Percentiles rank a stretch among this genome's conserved stretches.
phyloP scores from a whole-genome alignment of 2,888 invertebrate genomes.

The Orthonychiurus folsomi region DNA sequence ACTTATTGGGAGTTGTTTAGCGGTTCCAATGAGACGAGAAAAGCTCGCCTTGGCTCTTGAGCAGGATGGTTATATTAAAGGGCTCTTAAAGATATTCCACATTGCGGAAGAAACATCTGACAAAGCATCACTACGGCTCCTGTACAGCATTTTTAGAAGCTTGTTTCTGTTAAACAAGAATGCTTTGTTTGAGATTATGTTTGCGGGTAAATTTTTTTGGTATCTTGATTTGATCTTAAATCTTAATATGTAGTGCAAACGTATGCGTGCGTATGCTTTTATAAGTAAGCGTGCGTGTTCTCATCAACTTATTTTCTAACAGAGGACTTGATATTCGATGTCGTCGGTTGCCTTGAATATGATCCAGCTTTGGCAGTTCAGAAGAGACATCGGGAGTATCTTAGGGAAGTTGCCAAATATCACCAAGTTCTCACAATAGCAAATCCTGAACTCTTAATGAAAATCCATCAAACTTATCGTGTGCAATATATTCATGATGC shows the following conservation, averaged over 20 bases:
- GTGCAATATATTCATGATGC: slow-evolving; percentile 99
- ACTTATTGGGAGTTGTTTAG: slow-evolving; percentile 75
- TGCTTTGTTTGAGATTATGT: slow-evolving; percentile 93
- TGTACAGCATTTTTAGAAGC: slow-evolving; percentile 97
- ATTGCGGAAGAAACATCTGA: slow-evolving; percentile 96
- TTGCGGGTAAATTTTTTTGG: slow-evolving; percentile 55
- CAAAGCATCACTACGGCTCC: slow-evolving; percentile 83
- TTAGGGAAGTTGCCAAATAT: slow-evolving; percentile 83
- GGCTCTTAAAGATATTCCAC: slow-evolving; percentile 87
- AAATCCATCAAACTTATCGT: slow-evolving; percentile 99
- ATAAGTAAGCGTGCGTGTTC: no score
- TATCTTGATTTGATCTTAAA: neutral
- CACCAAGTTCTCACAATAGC: slow-evolving; percentile 90
- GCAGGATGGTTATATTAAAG: slow-evolving; percentile 88
- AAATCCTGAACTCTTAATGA: slow-evolving; percentile 86
- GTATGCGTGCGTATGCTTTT: no score
- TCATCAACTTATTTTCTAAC: slow-evolving; percentile 13
- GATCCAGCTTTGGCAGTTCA: slow-evolving; percentile 73
- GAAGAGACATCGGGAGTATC: slow-evolving; percentile 90
- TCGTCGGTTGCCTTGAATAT: slow-evolving; percentile 96
- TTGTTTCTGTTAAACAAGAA: slow-evolving; percentile 97
- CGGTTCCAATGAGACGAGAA: slow-evolving; percentile 83
- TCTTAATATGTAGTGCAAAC: neutral
- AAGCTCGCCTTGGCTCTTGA: slow-evolving; percentile 88
- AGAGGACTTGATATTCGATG: slow-evolving; percentile 90